A percentile compares a stretch with the other conserved stretches of the same genome.
These are phyloP conservation scores for Prunella strophiata DNA, from an alignment of 2,797 vertebrate genomes.

Conservation along the genomic window DNA sequence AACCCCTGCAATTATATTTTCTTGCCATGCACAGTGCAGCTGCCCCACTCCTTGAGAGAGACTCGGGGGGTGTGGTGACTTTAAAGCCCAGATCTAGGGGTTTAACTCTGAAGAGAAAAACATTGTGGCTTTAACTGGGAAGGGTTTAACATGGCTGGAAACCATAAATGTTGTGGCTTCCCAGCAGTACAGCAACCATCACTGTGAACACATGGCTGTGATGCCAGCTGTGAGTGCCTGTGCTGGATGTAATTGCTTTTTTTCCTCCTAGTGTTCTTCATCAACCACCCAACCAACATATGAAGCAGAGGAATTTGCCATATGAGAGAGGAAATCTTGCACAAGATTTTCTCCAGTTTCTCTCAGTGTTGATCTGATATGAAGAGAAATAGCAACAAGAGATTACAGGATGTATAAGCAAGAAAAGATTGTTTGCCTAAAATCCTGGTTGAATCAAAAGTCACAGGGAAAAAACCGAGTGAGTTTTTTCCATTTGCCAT, in stretches of 20 bases:
- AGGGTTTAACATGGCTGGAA: not conserved
- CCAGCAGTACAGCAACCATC: not conserved
- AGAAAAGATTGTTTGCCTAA: not conserved
- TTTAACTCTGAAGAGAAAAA: not conserved
- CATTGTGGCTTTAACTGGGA: not conserved
- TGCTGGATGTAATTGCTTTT: conserved; percentile 44
- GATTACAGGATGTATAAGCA: not conserved
- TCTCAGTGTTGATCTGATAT: not conserved
- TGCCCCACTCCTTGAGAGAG: not conserved
- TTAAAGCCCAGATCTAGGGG: not conserved
- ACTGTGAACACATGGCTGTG: conserved; percentile 25
- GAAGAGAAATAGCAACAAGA: not conserved
- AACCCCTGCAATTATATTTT: not conserved
- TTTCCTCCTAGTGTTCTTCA: conserved; percentile 39
- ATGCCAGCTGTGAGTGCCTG: conserved; percentile 36
- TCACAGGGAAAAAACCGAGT: rapidly evolving
- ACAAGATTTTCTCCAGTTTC: not conserved
- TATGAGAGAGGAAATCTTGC: not conserved
- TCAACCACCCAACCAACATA: conserved; percentile 17
- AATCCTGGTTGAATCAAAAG: not conserved
- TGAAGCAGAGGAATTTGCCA: not conserved
- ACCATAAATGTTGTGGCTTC: conserved; percentile 6
- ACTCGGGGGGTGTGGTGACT: not conserved
- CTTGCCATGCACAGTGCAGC: not conserved
- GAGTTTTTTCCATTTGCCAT: not conserved